Percentiles rank a stretch among this genome's conserved stretches.
Conservation (phyloP, 2,888 invertebrate species). For the Caprella mutica region DNA sequence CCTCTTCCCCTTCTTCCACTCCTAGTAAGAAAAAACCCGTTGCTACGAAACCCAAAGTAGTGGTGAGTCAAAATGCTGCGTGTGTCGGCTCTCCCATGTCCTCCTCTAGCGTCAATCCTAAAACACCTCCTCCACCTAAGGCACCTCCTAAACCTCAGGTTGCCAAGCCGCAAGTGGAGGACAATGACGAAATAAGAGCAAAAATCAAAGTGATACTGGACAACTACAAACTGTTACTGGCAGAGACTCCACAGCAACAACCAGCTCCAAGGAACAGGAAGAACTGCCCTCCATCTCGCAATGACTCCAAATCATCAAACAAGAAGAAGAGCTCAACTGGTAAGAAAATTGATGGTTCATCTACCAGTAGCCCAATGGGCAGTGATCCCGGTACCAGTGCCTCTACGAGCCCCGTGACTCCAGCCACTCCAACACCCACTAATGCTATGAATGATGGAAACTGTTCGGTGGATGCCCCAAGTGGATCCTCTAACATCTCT, state of each 20-base stretch:
- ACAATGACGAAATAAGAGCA: slow-evolving; percentile 33
- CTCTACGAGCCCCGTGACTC: slow-evolving; percentile 25
- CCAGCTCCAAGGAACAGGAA: slow-evolving; percentile 35
- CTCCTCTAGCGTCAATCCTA: slow-evolving; percentile 12
- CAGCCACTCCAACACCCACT: slow-evolving; percentile 26
- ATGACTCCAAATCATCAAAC: slow-evolving; percentile 29
- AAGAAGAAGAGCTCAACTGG: slow-evolving; percentile 31
- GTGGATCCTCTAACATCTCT: slow-evolving; percentile 12
- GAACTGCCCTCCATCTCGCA: slow-evolving; percentile 33
- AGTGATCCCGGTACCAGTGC: slow-evolving; percentile 22
- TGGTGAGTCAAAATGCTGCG: slow-evolving; percentile 17
- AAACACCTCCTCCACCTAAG: slow-evolving; percentile 28
- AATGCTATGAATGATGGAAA: slow-evolving; percentile 5
- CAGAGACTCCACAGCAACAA: slow-evolving; percentile 32
- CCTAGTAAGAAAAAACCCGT: slow-evolving; percentile 31
- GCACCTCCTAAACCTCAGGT: slow-evolving; percentile 32
- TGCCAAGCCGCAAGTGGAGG: slow-evolving; percentile 34
- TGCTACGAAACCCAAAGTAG: slow-evolving; percentile 24
- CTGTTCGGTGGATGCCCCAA: slow-evolving; percentile 16
- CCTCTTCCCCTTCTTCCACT: slow-evolving; percentile 33
- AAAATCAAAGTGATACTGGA: slow-evolving; percentile 33
- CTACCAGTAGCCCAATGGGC: slow-evolving; percentile 28
- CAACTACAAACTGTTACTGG: slow-evolving; percentile 31
- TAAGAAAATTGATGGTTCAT: slow-evolving; percentile 29
- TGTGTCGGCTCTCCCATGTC: slow-evolving; percentile 14